A percentile compares a stretch with the other conserved stretches of the same genome.
phyloP scores from a whole-genome alignment of 2,888 invertebrate species.

The Lasioglossum villosulum region DNA sequence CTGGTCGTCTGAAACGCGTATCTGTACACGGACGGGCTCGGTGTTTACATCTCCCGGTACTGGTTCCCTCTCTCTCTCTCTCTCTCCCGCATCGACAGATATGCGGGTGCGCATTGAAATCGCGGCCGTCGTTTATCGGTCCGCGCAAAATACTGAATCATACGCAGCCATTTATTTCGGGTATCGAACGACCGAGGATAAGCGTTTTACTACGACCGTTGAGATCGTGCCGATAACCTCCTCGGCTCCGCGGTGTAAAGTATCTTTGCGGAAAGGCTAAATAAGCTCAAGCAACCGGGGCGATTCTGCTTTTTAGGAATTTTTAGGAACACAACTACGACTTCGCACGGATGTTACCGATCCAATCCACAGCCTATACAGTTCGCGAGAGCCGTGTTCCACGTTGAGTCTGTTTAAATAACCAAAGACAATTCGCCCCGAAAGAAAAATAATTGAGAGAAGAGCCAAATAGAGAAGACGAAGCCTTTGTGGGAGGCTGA shows the following conservation, averaged over 20 bases:
- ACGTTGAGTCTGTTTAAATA: neutral
- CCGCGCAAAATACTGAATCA: slow-evolving; percentile 39
- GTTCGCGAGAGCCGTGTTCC: neutral
- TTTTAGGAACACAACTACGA: too few relatives aligned
- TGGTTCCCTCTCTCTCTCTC: neutral
- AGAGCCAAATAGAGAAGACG: neutral
- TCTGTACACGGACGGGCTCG: slow-evolving; percentile 21
- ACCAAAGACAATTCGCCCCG: neutral
- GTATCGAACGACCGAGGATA: neutral
- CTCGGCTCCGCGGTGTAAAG: neutral
- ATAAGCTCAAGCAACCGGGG: neutral
- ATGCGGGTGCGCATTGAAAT: slow-evolving; percentile 49
- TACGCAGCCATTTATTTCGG: slow-evolving; percentile 34
- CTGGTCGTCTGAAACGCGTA: slow-evolving; percentile 44
- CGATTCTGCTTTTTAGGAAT: neutral
- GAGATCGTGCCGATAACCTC: slow-evolving; percentile 30
- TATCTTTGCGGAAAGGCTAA: slow-evolving; percentile 8
- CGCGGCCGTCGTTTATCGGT: slow-evolving; percentile 44
- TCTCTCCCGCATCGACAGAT: slow-evolving; percentile 18
- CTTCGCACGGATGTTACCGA: too few relatives aligned
- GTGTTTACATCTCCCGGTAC: slow-evolving; percentile 7
- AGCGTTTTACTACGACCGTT: slow-evolving; percentile 25
- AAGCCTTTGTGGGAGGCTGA: neutral
- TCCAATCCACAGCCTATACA: neutral
- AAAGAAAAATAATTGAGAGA: neutral